Base-by-base conservation (phyloP, 2,113 vertebrate species). In the Damaliscus lunatus region DNA sequence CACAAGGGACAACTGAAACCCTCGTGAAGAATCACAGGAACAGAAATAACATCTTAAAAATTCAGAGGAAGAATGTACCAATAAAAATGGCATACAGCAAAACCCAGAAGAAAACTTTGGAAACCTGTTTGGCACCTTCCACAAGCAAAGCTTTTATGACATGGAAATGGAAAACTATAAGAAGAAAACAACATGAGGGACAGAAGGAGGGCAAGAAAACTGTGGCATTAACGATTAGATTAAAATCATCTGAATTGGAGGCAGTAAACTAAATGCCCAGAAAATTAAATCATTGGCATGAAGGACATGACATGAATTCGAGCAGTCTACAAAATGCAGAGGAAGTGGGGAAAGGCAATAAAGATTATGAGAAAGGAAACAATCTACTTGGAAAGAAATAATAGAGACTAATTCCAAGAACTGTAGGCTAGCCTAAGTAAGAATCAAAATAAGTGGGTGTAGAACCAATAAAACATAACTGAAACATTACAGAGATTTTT, bases 321-420 rank as follows among this genome's bases (percentile, higher is more conserved):
- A 92, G 46, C 19, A 46, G 74, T 87, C 90, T 62, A 83, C 17
- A 83, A 82, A 95, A 92, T 48, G 31, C 80, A 94, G 57, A 96
- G 95, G 96, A 97, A 97, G 86, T 84, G n/a, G 81, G 78, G 52
- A 52, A 96, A 95, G 80, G 88, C 85, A 85, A 94, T 97, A 92
- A 97, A 97, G 91, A 94, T 97, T 94, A 96, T 71, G 25, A 96
- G 95, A 96, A 97, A 96, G 95, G 88, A 97, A 94, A 94, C 90
- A 31, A 94, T 94, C 88, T 96, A 31, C 84, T 83, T 40, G 21
- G 48, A 97, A 71, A 55, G 83, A 87, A 95, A 97, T 92, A 96
- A 64, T 57, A 81, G 46, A 92, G 62, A 57, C 55, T 57, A 62
- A 90, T 83, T 90, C 74, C 57, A 92, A 94, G 55, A 93, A 91